These are phyloP conservation scores for Asteroscopus sphinx DNA, from an alignment of 2,888 invertebrate species.

Conservation along the genomic window DNA sequence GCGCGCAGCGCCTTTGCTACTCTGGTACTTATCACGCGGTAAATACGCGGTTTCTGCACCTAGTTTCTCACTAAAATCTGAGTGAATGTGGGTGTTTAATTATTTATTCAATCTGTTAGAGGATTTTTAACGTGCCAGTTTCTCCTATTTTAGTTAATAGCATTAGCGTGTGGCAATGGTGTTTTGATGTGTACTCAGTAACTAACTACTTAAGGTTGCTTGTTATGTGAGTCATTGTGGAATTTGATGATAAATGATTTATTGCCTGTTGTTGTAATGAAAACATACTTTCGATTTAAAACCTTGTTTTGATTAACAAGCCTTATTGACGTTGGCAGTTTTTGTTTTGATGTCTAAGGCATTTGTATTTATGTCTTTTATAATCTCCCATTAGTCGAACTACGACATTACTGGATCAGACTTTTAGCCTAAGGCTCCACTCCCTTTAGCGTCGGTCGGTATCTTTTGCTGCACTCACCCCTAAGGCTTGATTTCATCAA, in stretches of 20 bases:
- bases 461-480: too few species aligned
- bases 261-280: slow-evolving; percentile 30
- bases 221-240: slow-evolving; percentile 38
- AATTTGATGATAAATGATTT: slow-evolving; percentile 47
- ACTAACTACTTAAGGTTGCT: slow-evolving; percentile 23
- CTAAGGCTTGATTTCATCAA: too few species aligned
- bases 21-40: slow-evolving; percentile 66
- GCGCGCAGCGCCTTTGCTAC: slow-evolving; percentile 59
- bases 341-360: slow-evolving; percentile 2
- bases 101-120: slow-evolving; percentile 78
- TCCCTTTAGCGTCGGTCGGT: too few species aligned
- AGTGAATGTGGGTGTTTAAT: slow-evolving; percentile 76
- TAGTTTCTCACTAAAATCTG: slow-evolving; percentile 71
- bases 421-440: too few species aligned
- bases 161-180: slow-evolving; percentile 51
- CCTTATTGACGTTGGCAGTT: slow-evolving; percentile 10
- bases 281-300: slow-evolving; percentile 30
- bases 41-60: slow-evolving; percentile 77
- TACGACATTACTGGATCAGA: too few species aligned
- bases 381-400: too few species aligned
- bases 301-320: slow-evolving; percentile 17
- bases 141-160: slow-evolving; percentile 58
- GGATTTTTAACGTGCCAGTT: slow-evolving; percentile 63
- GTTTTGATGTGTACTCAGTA: slow-evolving; percentile 33
- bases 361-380: background rate